Percentiles rank a stretch among this genome's conserved stretches.
phyloP scores from a whole-genome alignment of 1,140 invertebrate genomes.

The Elysia chlorotica region DNA sequence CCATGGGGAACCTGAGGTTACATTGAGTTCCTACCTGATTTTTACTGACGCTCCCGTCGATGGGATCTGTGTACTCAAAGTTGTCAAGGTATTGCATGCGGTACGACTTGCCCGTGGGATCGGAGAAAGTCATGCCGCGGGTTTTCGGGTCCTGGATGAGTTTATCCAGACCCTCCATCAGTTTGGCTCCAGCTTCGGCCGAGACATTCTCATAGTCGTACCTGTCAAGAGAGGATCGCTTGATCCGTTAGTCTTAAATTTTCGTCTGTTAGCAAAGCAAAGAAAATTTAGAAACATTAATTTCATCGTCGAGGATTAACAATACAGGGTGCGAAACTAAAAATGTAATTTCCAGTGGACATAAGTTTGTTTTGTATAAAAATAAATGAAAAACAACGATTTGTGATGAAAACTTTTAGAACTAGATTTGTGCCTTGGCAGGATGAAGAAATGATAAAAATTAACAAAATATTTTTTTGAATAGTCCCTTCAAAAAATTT shows the following conservation, averaged over 20 bases:
- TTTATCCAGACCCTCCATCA: constrained; percentile 81
- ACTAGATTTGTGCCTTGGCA: no score
- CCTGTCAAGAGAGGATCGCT: constrained; percentile 65
- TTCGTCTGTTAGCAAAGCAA: no score
- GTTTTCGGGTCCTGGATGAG: constrained; percentile 71
- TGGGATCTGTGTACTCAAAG: constrained; percentile 92
- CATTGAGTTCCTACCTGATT: constrained; percentile 77
- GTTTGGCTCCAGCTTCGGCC: constrained; percentile 79
- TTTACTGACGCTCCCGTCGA: constrained; percentile 86
- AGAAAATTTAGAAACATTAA: no score
- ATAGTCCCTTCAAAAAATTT: no score
- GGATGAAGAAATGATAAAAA: no score
- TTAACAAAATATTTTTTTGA: no score
- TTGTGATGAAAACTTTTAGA: neutral
- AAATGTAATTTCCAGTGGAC: neutral
- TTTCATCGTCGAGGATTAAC: no score
- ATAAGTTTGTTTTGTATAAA: neutral
- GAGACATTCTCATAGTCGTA: constrained; percentile 98
- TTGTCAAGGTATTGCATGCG: constrained; percentile 82
- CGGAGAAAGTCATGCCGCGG: constrained; percentile 70
- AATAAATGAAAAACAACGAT: neutral
- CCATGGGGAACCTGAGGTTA: no score
- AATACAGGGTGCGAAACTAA: neutral
- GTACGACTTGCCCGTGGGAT: constrained; percentile 64
- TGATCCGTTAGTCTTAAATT: neutral